A percentile compares a stretch with the other conserved stretches of the same genome.
These are phyloP conservation scores for Andrena camellia DNA, from an alignment of 2,888 invertebrate genomes.

Conservation along the genomic window DNA sequence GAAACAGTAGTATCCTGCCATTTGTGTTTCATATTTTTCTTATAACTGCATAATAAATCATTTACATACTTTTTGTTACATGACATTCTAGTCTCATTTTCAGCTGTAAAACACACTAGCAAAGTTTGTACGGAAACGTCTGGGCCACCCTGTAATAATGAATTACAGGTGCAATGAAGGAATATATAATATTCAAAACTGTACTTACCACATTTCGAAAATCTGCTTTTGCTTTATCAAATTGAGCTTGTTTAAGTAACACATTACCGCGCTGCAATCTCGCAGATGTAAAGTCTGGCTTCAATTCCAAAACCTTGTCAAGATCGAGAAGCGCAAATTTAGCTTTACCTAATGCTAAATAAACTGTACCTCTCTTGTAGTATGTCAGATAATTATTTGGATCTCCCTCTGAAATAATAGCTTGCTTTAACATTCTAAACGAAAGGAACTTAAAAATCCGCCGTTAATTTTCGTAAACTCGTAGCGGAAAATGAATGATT, in stretches of 20 bases:
- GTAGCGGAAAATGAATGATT: neutral
- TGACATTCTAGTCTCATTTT: too few relatives aligned
- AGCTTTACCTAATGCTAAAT: conserved; percentile 97
- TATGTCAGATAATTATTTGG: conserved; percentile 98
- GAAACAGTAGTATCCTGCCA: too few relatives aligned
- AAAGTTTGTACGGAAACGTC: too few relatives aligned
- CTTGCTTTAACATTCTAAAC: neutral
- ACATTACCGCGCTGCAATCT: conserved; percentile 94
- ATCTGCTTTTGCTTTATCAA: conserved; percentile 93
- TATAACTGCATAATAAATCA: too few relatives aligned
- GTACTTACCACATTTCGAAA: conserved; percentile 93
- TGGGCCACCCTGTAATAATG: too few relatives aligned
- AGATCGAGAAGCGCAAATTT: conserved; percentile 98
- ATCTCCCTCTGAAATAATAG: conserved; percentile 92
- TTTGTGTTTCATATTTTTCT: too few relatives aligned
- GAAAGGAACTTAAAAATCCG: neutral
- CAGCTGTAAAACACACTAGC: too few relatives aligned
- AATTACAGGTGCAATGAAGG: too few relatives aligned
- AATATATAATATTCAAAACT: neutral
- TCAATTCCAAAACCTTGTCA: conserved; percentile 95
- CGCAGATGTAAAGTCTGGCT: conserved; percentile 97
- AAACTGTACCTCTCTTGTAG: conserved; percentile 98
- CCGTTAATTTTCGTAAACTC: neutral
- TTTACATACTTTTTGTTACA: too few relatives aligned
- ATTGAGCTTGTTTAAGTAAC: conserved; percentile 95